A percentile compares a stretch with the other conserved stretches of the same genome.
Conservation (phyloP, 2,797 vertebrate species). For the Tenualosa ilisha region DNA sequence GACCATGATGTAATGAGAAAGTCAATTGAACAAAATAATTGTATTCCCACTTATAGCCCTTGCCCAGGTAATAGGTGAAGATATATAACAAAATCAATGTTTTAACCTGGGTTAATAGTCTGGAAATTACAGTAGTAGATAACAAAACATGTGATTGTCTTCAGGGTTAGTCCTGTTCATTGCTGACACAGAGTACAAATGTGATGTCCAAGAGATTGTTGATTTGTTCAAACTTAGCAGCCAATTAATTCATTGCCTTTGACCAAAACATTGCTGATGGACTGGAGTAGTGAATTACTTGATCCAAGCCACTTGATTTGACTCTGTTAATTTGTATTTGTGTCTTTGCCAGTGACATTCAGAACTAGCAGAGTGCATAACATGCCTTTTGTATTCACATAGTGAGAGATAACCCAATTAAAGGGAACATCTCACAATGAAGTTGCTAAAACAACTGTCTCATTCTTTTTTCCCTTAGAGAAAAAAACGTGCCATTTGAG, state of each 20-base stretch:
- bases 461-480: not conserved
- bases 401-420: not conserved
- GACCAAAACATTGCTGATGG: not conserved
- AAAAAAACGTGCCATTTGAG: constrained; percentile 1
- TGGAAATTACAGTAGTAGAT: too few relatives aligned
- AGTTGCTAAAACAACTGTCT: not conserved
- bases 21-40: too few relatives aligned
- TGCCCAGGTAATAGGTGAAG: too few relatives aligned
- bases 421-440: constrained; percentile 1
- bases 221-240: not conserved
- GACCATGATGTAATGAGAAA: too few relatives aligned
- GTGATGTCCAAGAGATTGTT: not conserved
- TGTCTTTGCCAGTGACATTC: not conserved
- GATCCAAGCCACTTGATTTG: not conserved
- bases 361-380: not conserved
- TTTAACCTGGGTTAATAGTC: too few relatives aligned
- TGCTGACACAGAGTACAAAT: not conserved
- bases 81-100: too few relatives aligned
- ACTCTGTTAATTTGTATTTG: not conserved
- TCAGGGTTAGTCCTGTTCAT: not conserved
- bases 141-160: too few relatives aligned
- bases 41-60: too few relatives aligned
- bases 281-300: not conserved
- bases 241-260: not conserved
- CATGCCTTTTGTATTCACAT: not conserved